These are phyloP conservation scores for Homarus americanus DNA, from an alignment of 1,140 invertebrate species.

Conservation along the genomic window DNA sequence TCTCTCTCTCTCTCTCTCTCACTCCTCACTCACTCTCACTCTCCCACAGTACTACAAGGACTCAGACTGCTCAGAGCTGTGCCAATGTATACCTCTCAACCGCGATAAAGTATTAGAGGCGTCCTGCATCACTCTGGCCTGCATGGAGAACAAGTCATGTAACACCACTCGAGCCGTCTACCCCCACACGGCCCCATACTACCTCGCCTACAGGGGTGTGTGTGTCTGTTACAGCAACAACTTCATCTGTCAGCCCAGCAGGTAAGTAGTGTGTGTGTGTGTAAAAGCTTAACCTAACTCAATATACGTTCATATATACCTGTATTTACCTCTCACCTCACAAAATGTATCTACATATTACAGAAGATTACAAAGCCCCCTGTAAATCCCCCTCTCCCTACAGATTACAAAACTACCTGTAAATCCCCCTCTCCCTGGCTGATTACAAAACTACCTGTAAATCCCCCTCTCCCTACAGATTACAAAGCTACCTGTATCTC, in stretches of 20 bases:
- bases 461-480: no score
- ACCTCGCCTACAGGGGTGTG: constrained; percentile 91
- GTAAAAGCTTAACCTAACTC: constrained; percentile 5
- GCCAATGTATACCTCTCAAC: constrained; percentile 84
- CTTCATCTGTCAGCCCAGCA: constrained; percentile 90
- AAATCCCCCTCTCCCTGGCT: no score
- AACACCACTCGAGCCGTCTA: constrained; percentile 83
- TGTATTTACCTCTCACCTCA: neutral
- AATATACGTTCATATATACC: neutral
- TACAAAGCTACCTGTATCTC: no score
- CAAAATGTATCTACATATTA: neutral
- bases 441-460: no score
- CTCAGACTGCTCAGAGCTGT: constrained; percentile 89
- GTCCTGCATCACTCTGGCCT: constrained; percentile 87
- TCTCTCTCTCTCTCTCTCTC: no score
- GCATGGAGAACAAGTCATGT: constrained; percentile 85
- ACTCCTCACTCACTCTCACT: neutral
- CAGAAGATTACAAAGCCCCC: no score
- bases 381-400: no score
- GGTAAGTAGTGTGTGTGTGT: neutral
- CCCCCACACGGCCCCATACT: constrained; percentile 91
- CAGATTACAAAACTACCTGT: no score
- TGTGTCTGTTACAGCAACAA: constrained; percentile 92
- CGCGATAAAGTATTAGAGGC: constrained; percentile 78
- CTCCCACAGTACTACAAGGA: constrained; percentile 87